Base-by-base conservation (phyloP, 2,888 invertebrate genomes). In the Asteroscopus sphinx region DNA sequence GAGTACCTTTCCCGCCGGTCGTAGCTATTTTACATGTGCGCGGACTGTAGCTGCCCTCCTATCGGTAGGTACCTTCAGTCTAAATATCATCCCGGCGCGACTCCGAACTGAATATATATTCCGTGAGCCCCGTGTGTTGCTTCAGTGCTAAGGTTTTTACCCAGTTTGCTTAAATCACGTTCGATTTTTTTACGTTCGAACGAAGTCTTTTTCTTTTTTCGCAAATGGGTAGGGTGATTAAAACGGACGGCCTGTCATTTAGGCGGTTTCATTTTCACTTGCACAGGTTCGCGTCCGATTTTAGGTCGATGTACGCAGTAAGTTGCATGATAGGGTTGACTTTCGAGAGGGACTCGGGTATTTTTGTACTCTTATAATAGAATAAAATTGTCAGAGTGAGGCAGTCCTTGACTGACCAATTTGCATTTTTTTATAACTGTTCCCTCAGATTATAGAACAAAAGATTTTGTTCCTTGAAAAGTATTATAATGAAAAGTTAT, bases 11-110 rank as follows among this genome's bases (percentile, higher is more conserved):
- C 76, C n/a, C 25, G 41, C 17, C 73, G 68, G 55, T 65, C 77
- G 78, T 77, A 88, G 88, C 93, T 93, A 92, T 93, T 93, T 93
- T 93, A 93, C 93, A 93, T 93, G 93, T 93, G 91, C 91, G 90
- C 86, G 87, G 90, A 87, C 92, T 91, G 88, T 90, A 89, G 91
- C 90, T 87, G 88, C 85, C 90, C 85, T 90, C 87, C 88, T 91
- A 90, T 92, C 81, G 91, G 93, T 92, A 91, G 90, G 91, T 90
- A 91, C 88, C 54, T 86, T 87, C 86, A 86, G 90, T 86, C 87
- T 87, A 88, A 90, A 91, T 92, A 91, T 89, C 92, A 89, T 90
- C 87, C 85, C 88, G 83, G 84, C 88, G 86, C 88, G 90, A 88
- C 89, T 90, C 85, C 83, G 88, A 90, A 91, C 64, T 42, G 54